Evolutionary conservation across 2,888 invertebrate genomes (phyloP).

Genomic region (Platycnemis pennipes): DNA sequence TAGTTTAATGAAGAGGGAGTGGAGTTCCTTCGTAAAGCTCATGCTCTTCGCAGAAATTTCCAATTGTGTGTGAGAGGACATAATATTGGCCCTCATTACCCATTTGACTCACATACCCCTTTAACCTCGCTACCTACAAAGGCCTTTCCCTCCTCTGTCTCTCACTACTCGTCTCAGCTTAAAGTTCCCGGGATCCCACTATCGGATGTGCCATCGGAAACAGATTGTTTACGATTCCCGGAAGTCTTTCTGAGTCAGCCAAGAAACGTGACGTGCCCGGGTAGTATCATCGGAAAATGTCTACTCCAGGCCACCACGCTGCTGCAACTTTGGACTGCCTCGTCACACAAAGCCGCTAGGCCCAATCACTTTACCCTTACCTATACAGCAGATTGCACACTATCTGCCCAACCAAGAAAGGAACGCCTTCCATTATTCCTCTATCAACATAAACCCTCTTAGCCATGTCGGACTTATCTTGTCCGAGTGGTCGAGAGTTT

Average conservation of each 20-base stretch:
- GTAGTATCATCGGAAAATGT: constrained; percentile 2
- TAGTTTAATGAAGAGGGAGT: background rate
- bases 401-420: background rate
- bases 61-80: background rate
- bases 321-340: background rate
- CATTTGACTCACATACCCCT: background rate
- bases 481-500: background rate
- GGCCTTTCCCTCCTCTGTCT: background rate
- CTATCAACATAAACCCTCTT: background rate
- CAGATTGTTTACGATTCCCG: background rate
- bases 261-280: background rate
- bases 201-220: constrained; percentile 27
- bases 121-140: background rate
- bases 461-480: background rate
- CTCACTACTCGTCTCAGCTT: background rate
- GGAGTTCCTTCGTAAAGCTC: background rate
- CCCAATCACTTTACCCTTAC: background rate
- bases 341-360: background rate
- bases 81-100: background rate
- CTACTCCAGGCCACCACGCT: background rate
- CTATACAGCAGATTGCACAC: background rate
- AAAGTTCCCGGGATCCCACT: background rate
- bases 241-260: background rate
- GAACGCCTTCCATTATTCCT: background rate
- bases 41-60: background rate